Evolutionary conservation across 2,797 vertebrate genomes (phyloP).

Genomic region (Darevskia mixta): DNA sequence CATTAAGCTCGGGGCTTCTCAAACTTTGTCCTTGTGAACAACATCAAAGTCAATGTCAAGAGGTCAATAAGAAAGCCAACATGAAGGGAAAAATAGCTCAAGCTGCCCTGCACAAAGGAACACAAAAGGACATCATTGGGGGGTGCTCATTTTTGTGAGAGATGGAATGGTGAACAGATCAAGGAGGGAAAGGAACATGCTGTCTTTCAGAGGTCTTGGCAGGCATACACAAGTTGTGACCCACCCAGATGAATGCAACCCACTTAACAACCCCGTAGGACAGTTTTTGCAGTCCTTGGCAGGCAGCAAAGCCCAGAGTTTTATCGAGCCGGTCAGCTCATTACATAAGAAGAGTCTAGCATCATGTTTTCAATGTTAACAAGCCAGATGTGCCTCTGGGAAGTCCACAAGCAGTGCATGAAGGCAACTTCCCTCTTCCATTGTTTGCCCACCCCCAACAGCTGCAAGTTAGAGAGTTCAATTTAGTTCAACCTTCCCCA

Average conservation of each 20-base stretch:
- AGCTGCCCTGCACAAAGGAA: background rate
- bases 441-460: background rate
- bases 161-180: background rate
- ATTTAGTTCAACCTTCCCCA: background rate
- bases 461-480: background rate
- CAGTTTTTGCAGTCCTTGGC: background rate
- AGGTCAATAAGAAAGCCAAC: slow-evolving; percentile 11
- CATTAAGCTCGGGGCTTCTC: slow-evolving; percentile 3
- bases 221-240: background rate
- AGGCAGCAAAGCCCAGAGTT: background rate
- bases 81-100: background rate
- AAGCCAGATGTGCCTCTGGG: background rate
- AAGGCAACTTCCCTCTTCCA: background rate
- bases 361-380: background rate
- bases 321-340: background rate
- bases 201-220: background rate
- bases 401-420: too few species aligned
- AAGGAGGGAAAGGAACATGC: background rate
- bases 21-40: slow-evolving; percentile 13
- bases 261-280: background rate
- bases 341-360: background rate
- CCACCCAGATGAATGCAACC: too few species aligned
- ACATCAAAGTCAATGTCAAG: slow-evolving; percentile 15
- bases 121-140: background rate
- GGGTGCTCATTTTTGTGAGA: background rate